A percentile compares a stretch with the other conserved stretches of the same genome.
These are phyloP conservation scores for Propithecus deckenii DNA, from an alignment of 2,797 vertebrate species.

Conservation along the genomic window DNA sequence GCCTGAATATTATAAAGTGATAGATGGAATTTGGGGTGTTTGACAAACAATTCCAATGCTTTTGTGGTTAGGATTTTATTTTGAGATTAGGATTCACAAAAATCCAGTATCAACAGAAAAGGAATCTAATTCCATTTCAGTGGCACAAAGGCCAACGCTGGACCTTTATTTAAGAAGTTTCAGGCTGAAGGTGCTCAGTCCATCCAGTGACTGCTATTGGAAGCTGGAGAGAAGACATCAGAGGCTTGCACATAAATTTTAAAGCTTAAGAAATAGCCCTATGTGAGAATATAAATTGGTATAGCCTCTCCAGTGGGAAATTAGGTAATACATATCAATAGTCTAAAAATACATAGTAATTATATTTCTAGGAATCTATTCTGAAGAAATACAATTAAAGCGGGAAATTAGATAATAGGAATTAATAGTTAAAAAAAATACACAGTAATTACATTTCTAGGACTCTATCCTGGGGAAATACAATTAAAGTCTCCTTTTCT, in stretches of 20 bases:
- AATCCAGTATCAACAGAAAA: neutral
- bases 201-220: fast-evolving
- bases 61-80: neutral
- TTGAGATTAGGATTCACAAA: neutral
- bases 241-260: neutral
- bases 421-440: neutral
- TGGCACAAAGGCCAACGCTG: neutral
- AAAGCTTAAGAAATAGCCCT: neutral
- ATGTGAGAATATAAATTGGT: neutral
- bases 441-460: neutral
- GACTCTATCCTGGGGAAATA: neutral
- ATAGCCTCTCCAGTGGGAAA: neutral
- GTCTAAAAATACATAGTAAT: neutral
- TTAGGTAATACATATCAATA: neutral
- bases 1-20: neutral
- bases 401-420: neutral
- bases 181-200: neutral
- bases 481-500: neutral
- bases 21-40: neutral
- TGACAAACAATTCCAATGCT: neutral
- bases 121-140: neutral
- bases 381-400: slow-evolving; percentile 11
- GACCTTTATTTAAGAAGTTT: neutral
- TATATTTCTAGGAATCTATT: neutral
- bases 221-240: neutral